Conservation (phyloP, 2,113 vertebrate genomes). For the Archilochus colubris region DNA sequence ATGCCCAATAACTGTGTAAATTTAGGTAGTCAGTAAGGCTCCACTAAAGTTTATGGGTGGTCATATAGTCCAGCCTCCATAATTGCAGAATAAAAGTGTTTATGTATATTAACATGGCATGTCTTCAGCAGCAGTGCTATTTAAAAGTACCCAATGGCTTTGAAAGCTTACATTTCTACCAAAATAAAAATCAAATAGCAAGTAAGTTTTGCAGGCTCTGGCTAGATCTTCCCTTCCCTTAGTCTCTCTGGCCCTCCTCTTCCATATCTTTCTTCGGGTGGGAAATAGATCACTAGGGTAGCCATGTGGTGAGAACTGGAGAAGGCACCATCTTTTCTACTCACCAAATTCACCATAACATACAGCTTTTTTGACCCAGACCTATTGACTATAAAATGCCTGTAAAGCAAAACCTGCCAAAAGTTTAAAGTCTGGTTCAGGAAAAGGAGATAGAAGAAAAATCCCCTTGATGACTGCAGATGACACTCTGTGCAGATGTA, state of each 20-base stretch:
- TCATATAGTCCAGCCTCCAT: neutral
- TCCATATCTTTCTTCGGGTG: neutral
- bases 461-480: neutral
- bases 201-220: neutral
- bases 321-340: neutral
- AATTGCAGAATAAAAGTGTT: neutral
- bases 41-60: neutral
- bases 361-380: neutral
- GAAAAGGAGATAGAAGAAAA: neutral
- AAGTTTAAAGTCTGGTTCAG: neutral
- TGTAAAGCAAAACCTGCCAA: neutral
- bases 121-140: neutral
- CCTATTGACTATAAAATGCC: neutral
- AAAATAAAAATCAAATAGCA: neutral
- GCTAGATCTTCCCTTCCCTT: neutral
- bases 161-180: neutral
- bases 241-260: neutral
- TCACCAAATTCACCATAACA: neutral
- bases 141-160: neutral
- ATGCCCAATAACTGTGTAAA: neutral
- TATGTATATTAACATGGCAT: neutral
- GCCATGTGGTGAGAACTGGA: fast-evolving
- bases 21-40: neutral
- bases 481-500: neutral
- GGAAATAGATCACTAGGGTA: neutral